phyloP scores from a whole-genome alignment of 2,888 invertebrate species.

The Nowickia ferox region DNA sequence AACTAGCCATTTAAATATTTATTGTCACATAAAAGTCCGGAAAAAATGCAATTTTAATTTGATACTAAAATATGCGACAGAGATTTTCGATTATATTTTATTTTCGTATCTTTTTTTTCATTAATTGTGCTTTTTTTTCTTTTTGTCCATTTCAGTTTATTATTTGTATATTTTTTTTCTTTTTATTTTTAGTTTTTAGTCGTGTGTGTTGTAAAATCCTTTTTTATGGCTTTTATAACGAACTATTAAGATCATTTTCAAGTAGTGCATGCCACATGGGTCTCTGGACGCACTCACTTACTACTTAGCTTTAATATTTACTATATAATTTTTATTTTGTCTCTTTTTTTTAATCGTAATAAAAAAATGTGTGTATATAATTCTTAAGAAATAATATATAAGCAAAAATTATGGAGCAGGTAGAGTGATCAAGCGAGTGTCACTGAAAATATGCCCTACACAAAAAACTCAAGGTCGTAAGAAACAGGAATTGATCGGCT shows the following conservation, averaged over 20 bases:
- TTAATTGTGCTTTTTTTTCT: neutral
- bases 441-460: conserved; percentile 19
- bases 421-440: neutral
- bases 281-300: conserved; percentile 28
- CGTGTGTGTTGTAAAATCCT: conserved; percentile 58
- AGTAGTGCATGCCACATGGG: conserved; percentile 63
- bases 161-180: conserved; percentile 11
- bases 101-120: conserved; percentile 31
- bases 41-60: conserved; percentile 73
- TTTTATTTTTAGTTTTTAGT: conserved; percentile 26
- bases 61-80: conserved; percentile 73
- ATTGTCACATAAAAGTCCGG: conserved; percentile 72
- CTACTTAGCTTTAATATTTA: conserved; percentile 6
- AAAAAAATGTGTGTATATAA: conserved; percentile 44
- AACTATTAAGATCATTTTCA: conserved; percentile 70
- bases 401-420: conserved; percentile 24
- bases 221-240: conserved; percentile 71
- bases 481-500: no score
- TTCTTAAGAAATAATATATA: conserved; percentile 65
- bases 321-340: conserved; percentile 36
- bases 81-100: conserved; percentile 61
- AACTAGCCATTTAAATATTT: conserved; percentile 68
- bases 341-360: conserved; percentile 51
- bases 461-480: neutral
- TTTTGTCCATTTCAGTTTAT: conserved; percentile 36